These are phyloP conservation scores for Alouatta palliata DNA, from an alignment of 2,113 vertebrate genomes.

Conservation along the genomic window DNA sequence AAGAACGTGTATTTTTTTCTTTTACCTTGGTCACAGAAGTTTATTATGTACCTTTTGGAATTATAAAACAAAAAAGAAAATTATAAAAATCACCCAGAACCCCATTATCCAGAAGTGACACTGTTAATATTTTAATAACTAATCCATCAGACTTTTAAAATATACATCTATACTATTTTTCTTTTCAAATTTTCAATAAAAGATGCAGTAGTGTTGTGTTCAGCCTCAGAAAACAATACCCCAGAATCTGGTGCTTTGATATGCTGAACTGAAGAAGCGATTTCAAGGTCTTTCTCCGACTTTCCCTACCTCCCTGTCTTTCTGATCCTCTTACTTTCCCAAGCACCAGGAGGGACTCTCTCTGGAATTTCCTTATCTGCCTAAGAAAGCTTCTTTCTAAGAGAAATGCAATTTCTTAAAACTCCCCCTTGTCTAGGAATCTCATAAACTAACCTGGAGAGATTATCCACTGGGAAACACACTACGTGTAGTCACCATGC, in stretches of 20 bases:
- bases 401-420: not conserved
- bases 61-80: not conserved
- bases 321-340: not conserved
- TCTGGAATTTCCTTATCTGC: not conserved
- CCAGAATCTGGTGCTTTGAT: not conserved
- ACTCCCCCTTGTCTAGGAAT: not conserved
- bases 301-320: not conserved
- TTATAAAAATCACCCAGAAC: not conserved
- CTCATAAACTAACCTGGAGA: not conserved
- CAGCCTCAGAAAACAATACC: not conserved
- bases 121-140: not conserved
- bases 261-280: not conserved
- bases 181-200: not conserved
- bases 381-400: not conserved
- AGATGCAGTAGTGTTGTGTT: too few species aligned
- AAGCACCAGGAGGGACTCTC: not conserved
- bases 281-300: not conserved
- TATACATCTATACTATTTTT: not conserved
- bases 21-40: not conserved
- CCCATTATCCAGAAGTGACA: not conserved
- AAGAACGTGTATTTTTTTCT: not conserved
- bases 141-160: not conserved
- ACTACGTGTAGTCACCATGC: not conserved
- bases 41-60: not conserved
- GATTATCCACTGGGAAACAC: not conserved